These are phyloP conservation scores for Xenops minutus DNA, from an alignment of 2,797 vertebrate species.

Conservation along the genomic window DNA sequence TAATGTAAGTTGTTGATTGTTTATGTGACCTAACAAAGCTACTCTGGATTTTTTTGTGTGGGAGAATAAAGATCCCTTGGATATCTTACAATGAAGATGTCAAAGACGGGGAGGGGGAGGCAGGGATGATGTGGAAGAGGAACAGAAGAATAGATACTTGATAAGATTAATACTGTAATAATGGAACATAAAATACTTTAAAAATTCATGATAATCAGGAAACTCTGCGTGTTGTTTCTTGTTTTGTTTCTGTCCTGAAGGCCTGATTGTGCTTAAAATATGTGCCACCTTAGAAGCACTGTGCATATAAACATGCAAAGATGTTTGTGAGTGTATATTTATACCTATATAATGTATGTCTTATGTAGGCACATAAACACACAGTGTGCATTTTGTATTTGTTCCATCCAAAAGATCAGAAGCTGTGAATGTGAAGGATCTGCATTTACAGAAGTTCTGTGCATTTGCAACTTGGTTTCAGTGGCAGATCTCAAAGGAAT, in stretches of 20 bases:
- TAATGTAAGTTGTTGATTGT: slow-evolving; percentile 48
- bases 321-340: not conserved
- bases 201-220: not conserved
- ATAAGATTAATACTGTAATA: not conserved
- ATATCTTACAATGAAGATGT: not conserved
- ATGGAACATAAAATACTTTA: not conserved
- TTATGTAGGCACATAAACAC: rapidly evolving
- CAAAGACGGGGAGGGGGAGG: not conserved
- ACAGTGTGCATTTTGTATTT: not conserved
- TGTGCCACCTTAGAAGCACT: not conserved
- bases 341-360: not conserved
- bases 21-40: slow-evolving; percentile 13
- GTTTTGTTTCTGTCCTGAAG: not conserved
- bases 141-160: not conserved
- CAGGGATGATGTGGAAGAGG: not conserved
- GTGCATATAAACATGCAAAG: not conserved
- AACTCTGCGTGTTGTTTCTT: not conserved
- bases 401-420: not conserved
- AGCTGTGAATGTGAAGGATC: not conserved
- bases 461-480: not conserved
- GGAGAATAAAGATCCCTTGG: not conserved
- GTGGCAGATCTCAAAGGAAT: not conserved
- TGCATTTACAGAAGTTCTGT: not conserved
- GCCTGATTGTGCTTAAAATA: not conserved
- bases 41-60: not conserved